Base-by-base conservation (phyloP, 2,797 vertebrate species). In the Galaxias olidus region DNA sequence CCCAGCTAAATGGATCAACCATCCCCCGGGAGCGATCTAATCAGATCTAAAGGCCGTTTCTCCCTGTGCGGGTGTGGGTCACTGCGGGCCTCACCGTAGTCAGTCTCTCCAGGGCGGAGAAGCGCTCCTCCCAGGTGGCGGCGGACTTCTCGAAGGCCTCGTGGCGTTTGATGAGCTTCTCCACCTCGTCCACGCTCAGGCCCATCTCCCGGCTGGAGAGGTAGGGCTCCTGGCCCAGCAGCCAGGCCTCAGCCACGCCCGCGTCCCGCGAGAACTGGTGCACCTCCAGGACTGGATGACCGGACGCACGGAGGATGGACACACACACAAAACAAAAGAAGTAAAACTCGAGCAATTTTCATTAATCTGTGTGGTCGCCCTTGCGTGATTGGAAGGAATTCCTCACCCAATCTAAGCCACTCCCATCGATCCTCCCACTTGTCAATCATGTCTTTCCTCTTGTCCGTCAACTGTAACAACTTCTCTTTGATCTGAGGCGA, bases 391-490 rank as follows among this genome's bases (percentile, higher is more conserved):
- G 10, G 20, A 6, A 13, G n/a, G 42, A 18, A 6, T 30, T 30
- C 30, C 93, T 95, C 95, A 98, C 96, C 95, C 87, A 98, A 90
- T 90, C 96, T 93, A n/a, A 98, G 90, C 96, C 96, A 98, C 80
- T 98, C 96, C 96, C 96, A 98, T 77, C 96, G 91, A 84, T 98
- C 96, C 91, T 98, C 96, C 96, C 96, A 98, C 73, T 97, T 97
- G 91, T 97, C 96, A 83, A 98, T 97, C 96, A 98, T 98, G 75
- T 98, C 95, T 93, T 98, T 98, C 88, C 96, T 96, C 87, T 98
- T 97, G 80, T 98, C 96, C 0, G 96, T 98, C 88, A 98, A 84
- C 85, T 97, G 96, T 64, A 98, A 88, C 77, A 98, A 85, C 84
- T 95, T 98, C 68, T 98, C 96, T 80, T 97, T 98, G 72, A 98